Percentiles rank a stretch among this genome's conserved stretches.
Conservation (phyloP, 2,797 vertebrate species). For the Poecilia wingei region DNA sequence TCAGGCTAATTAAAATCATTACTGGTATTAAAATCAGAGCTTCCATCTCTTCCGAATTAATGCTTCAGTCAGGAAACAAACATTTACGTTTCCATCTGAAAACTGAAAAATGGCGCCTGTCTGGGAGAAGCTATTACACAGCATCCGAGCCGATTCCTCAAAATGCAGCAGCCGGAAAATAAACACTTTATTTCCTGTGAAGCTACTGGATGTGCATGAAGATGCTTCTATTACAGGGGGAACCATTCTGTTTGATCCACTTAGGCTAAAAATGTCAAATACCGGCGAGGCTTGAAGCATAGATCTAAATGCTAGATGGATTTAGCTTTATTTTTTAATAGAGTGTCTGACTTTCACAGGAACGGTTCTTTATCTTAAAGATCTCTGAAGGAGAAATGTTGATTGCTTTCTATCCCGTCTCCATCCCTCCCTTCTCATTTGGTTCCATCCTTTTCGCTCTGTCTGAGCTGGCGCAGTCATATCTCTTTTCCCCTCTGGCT, state of each 20-base stretch:
- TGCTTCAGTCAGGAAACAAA: constrained; percentile 2
- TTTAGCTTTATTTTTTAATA: neutral
- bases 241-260: neutral
- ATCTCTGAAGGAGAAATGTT: constrained; percentile 8
- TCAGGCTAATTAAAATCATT: constrained; percentile 40
- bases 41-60: constrained; percentile 26
- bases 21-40: constrained; percentile 27
- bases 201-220: constrained; percentile 8
- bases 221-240: constrained; percentile 1
- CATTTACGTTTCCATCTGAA: constrained; percentile 8
- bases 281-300: neutral
- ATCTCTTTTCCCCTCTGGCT: constrained; percentile 42
- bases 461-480: constrained; percentile 26
- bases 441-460: constrained; percentile 12
- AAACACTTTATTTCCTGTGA: constrained; percentile 14
- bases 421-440: constrained; percentile 8
- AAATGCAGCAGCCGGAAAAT: neutral
- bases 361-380: neutral
- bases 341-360: neutral
- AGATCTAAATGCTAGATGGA: constrained; percentile 2
- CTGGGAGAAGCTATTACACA: neutral
- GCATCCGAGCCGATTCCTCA: constrained; percentile 15
- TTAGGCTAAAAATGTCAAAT: constrained; percentile 13
- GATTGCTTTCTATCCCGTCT: neutral
- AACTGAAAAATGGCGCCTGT: neutral